Base-by-base conservation (phyloP, 2,797 vertebrate species). In the Masticophis lateralis region DNA sequence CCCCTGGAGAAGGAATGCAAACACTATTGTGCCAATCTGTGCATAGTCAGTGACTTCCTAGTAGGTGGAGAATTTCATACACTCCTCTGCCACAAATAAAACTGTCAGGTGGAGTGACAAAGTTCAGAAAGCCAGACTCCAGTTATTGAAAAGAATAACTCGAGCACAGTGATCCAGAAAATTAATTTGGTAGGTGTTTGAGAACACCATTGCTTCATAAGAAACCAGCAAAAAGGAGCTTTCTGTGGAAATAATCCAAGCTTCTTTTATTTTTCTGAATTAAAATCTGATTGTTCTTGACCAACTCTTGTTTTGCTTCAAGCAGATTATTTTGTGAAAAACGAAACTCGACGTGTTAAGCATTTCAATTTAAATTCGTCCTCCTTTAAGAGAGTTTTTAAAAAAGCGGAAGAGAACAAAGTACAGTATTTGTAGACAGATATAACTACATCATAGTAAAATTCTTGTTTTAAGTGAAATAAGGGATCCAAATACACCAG, bases 21-120 rank as follows among this genome's bases (percentile, higher is more conserved):
- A 97, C 97, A 97, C 97, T 97, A 98, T 98, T 98, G 98, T 98
- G 97, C 88, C 63, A 96, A 95, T 96, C 97, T 96, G 95, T 97
- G 97, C 97, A 97, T 96, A 97, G 95, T 97, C 96, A 89, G 97
- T 96, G 96, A 97, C 97, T 98, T 98, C 98, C 98, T 98, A 97
- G 98, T 98, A 97, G 98, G 97, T 97, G 96, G 97, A 98, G 98
- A 98, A 98, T 98, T 98, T 98, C 97, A 97, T 98, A 97, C 97
- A 97, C 98, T 98, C 95, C 96, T 97, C 96, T 95, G 93, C 97
- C 97, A 98, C 98, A 98, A 98, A 98, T 97, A 97, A 98, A 98
- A 98, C 98, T 98, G 98, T 98, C 98, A 98, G 97, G 95, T 95
- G 95, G 88, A 97, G 96, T 97, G 98, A 97, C 97, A 97, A 97